Conservation (phyloP, 2,797 vertebrate species). For the Notolepis coatsorum region DNA sequence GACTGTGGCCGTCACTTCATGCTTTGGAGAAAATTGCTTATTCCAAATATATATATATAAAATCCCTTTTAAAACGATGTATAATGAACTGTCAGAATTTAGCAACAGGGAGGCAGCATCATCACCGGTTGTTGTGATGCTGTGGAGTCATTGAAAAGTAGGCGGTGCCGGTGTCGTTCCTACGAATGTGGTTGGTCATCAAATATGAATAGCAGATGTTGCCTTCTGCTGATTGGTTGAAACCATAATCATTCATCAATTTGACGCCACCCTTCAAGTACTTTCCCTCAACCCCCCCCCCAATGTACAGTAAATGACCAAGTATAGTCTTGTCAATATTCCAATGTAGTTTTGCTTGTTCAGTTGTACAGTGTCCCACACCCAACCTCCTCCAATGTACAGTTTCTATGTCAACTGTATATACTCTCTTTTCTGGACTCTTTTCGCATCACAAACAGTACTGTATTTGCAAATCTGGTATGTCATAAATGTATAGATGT, state of each 20-base stretch:
- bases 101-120: background rate
- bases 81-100: slow-evolving; percentile 6
- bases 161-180: background rate
- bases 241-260: accelerated
- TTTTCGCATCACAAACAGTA: too few relatives aligned
- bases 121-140: background rate
- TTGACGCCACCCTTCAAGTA: slow-evolving; percentile 7
- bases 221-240: slow-evolving; percentile 48
- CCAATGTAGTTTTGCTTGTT: too few relatives aligned
- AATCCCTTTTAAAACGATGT: background rate
- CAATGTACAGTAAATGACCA: too few relatives aligned
- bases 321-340: too few relatives aligned
- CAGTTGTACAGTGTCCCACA: too few relatives aligned
- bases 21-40: background rate
- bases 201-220: background rate
- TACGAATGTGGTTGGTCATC: slow-evolving; percentile 42
- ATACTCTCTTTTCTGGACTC: too few relatives aligned
- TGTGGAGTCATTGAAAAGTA: background rate
- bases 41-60: slow-evolving; percentile 9
- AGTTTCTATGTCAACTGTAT: too few relatives aligned
- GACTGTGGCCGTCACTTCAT: slow-evolving; percentile 36
- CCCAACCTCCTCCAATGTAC: too few relatives aligned
- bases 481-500: too few relatives aligned
- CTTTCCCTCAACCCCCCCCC: too few relatives aligned
- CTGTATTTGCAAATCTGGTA: too few relatives aligned